Conservation (phyloP, 2,888 invertebrate genomes). For the Lutraria lutraria region DNA sequence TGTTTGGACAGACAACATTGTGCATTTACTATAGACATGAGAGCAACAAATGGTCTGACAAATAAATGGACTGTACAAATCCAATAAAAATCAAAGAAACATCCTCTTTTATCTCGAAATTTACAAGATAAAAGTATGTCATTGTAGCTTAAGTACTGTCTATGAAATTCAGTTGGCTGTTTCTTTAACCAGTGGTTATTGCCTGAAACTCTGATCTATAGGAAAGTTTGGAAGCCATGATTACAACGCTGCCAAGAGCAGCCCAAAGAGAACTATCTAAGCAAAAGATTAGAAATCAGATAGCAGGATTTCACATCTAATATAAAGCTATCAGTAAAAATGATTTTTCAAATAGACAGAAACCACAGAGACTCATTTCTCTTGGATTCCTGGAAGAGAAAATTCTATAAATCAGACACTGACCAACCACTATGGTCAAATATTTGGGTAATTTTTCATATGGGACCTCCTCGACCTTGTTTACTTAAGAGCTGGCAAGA, state of each 20-base stretch:
- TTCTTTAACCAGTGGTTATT: slow-evolving; percentile 11
- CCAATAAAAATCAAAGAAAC: not conserved
- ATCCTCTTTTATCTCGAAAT: not conserved
- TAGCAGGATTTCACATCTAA: not conserved
- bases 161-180: not conserved
- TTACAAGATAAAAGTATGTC: not conserved
- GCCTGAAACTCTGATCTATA: not conserved
- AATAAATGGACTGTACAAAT: slow-evolving; percentile 24
- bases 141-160: not conserved
- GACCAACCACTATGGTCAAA: slow-evolving; percentile 48
- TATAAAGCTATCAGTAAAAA: slow-evolving; percentile 18
- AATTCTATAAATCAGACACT: slow-evolving; percentile 42
- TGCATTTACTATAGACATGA: slow-evolving; percentile 10
- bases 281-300: not conserved
- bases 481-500: slow-evolving; percentile 38
- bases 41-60: slow-evolving; percentile 9
- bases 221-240: slow-evolving; percentile 13
- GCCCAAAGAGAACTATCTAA: slow-evolving; percentile 6
- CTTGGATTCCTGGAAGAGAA: slow-evolving; percentile 40
- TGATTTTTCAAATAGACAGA: slow-evolving; percentile 45
- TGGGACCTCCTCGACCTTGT: slow-evolving; percentile 43
- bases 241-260: not conserved
- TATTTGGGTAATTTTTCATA: slow-evolving; percentile 61
- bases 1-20: slow-evolving; percentile 7
- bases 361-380: slow-evolving; percentile 51